phyloP scores from a whole-genome alignment of 1,140 invertebrate species.

The Drosophila malerkotliana region DNA sequence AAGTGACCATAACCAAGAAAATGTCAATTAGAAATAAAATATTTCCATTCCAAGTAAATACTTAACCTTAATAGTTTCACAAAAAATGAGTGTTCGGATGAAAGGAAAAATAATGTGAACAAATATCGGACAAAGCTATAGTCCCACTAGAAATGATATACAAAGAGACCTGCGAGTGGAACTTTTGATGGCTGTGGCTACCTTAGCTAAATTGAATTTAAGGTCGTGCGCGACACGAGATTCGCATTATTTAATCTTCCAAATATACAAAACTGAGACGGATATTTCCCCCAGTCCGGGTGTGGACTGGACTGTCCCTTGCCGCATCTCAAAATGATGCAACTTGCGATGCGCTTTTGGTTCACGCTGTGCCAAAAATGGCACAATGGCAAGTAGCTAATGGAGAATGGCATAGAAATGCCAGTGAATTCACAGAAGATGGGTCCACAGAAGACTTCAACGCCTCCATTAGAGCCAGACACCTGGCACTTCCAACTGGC shows the following conservation, averaged over 20 bases:
- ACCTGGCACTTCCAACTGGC: conserved; percentile 48
- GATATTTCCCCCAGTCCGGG: conserved; percentile 1
- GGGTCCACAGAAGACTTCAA: conserved; percentile 17
- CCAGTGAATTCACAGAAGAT: not conserved
- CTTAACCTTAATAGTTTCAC: conserved; percentile 73
- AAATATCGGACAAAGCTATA: conserved; percentile 37
- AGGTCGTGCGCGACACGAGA: conserved; percentile 74
- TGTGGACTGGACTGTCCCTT: not conserved
- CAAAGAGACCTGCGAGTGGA: conserved; percentile 13
- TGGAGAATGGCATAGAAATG: conserved; percentile 15
- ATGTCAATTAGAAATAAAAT: conserved; percentile 18
- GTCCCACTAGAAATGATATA: conserved; percentile 9
- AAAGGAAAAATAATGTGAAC: conserved; percentile 53
- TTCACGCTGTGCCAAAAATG: conserved; percentile 64
- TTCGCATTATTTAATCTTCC: conserved; percentile 69
- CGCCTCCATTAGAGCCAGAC: conserved; percentile 69
- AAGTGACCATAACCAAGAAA: conserved; percentile 7
- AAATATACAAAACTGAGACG: conserved; percentile 21
- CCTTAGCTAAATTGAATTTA: conserved; percentile 78
- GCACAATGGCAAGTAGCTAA: conserved; percentile 43
- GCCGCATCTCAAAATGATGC: conserved; percentile 44
- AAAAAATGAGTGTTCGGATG: conserved; percentile 32
- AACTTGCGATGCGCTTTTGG: conserved; percentile 60
- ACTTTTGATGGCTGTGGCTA: conserved; percentile 26
- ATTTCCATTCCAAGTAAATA: conserved; percentile 38